Base-by-base conservation (phyloP, 2,113 vertebrate species). In the Chionomys nivalis region DNA sequence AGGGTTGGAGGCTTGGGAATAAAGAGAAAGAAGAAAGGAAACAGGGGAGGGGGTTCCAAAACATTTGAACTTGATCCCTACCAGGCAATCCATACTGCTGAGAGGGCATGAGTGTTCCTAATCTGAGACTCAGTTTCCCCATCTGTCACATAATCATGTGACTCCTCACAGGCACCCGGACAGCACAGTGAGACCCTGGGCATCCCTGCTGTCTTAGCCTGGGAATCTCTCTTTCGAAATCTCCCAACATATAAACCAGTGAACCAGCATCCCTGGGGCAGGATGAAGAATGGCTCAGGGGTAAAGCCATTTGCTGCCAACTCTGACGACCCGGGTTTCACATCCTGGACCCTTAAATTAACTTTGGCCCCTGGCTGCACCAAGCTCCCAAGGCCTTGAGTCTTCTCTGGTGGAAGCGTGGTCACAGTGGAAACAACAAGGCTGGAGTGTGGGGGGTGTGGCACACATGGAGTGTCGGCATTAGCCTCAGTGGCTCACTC, bases 381-480 rank as follows among this genome's bases (percentile, higher is more conserved):
- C 28, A 78, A 78, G 91, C 89, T 96, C 87, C 77, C 92, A 91
- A 58, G n/a, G n/a, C 79, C 65, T 23, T 33, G 49, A 76, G 33
- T 79, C 87, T 88, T 14, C 21, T 81, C 70, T 0, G 3, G 23
- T 39, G 65, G 8, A 47, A 66, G 90, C 16, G 5, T 26, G 77
- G 83, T 63, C 82, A 61, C 28, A 21, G 42, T 33, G 76, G 39
- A 70, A 93, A 90, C 42, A 89, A 68, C 47, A 49, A 70, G 68
- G 16, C 39, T 58, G 21, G 85, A 86, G 55, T 13, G 5, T 13
- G 5, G 10, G 66, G 65, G 86, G 65, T 26, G 24, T 87, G 44
- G 65, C 14, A 49, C 10, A 7, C 47, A 23, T 6, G 5, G 23
- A 24, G 33, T 42, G 81, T 39, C 14, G 55, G n/a, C n/a, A 9